These are phyloP conservation scores for Neolamprologus modestus DNA, from an alignment of 2,113 vertebrate genomes.

Conservation along the genomic window DNA sequence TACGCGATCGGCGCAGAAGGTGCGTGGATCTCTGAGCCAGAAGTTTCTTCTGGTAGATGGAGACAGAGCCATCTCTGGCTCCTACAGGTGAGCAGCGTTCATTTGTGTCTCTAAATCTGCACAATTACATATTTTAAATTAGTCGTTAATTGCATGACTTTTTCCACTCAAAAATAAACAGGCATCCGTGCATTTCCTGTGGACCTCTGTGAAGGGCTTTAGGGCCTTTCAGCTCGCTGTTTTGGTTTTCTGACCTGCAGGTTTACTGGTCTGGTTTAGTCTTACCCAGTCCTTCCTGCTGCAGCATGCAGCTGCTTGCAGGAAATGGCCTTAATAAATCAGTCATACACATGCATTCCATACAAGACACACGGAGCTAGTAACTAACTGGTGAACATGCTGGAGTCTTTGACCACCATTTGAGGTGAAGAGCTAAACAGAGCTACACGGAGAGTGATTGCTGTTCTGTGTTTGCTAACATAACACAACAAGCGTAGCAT, in stretches of 20 bases:
- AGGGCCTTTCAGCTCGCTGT: background rate
- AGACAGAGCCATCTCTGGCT: slow-evolving; percentile 87
- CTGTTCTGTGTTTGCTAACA: background rate
- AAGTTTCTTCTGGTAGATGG: slow-evolving; percentile 95
- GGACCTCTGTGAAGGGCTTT: background rate
- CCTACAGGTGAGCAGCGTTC: slow-evolving; percentile 81
- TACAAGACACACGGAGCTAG: background rate
- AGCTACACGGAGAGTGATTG: background rate
- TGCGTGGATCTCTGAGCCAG: slow-evolving; percentile 82
- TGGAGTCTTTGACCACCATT: background rate
- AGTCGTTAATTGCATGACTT: background rate
- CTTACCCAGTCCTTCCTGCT: background rate
- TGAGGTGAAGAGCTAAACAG: background rate
- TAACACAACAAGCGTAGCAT: background rate
- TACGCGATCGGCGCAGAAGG: slow-evolving; percentile 82
- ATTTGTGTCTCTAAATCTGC: background rate
- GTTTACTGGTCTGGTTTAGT: background rate
- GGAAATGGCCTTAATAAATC: background rate
- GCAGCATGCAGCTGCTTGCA: background rate
- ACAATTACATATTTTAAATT: background rate
- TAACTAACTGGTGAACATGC: background rate
- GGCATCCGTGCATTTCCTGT: background rate
- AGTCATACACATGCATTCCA: background rate
- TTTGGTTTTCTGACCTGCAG: background rate
- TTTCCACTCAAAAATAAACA: background rate